Evolutionary conservation across 2,888 invertebrate species (phyloP), one percentile per base, ranked within the genome.

Genomic region (Callimorpha dominula): DNA sequence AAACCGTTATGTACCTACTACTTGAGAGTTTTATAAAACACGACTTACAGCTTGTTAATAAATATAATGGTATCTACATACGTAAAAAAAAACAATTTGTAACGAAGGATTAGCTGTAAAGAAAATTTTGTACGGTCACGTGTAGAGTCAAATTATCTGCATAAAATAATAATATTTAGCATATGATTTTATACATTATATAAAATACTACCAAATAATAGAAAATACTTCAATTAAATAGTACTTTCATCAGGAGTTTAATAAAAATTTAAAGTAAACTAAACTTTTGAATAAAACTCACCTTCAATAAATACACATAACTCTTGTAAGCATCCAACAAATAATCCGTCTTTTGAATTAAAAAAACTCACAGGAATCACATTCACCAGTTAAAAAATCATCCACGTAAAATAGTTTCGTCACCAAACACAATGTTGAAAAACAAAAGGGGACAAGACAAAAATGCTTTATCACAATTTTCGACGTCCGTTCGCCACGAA

Each of bases 241-340:
- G 12, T 60, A 31, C 5, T 60, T 12, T 31, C 57, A 9, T 57
- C 4, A 14, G 6, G 46, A 49, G 31, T 40, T 40, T 43, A 57
- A 49, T 50, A 50, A 20, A 31, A 31, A 1, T 31, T 31, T 31
- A 31, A 20, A n/a, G 31, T 52, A 66, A 68, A 65, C 62, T 43
- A 64, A 68, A 60, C 46, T 69, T 65, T 63, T 62, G 49, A 75
- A 64, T 54, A 7, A 65, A 78, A 85, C 92, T 92, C 84, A 92
- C 92, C 91, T 91, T 86, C 79, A 84, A 86, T 83, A 89, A 89
- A 83, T 86, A 87, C 85, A 87, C 90, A 91, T 90, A 80, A 89
- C 89, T 90, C 80, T 73, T 81, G 76, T 80, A 80, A 86, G 80
- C 84, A 86, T 86, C 81, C 86, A 85, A 85, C 84, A 73, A 76